Conservation (phyloP, 2,888 invertebrate species). For the Platycnemis pennipes region DNA sequence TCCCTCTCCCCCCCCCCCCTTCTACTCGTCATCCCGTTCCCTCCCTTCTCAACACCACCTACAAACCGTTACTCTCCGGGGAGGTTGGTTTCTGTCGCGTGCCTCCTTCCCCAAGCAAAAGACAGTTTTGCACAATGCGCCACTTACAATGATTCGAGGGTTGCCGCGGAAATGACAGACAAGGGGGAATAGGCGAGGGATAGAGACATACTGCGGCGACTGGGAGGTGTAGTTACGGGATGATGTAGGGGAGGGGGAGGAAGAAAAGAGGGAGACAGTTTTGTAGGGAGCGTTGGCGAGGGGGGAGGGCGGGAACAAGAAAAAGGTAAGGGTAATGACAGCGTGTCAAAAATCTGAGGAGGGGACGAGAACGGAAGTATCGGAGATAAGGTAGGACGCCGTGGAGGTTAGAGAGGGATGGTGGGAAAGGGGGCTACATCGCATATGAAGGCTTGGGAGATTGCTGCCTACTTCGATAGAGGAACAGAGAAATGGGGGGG, state of each 20-base stretch:
- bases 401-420: background rate
- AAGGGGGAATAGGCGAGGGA: background rate
- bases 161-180: background rate
- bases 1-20: background rate
- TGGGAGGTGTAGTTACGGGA: background rate
- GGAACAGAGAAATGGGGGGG: background rate
- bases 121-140: background rate
- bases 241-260: background rate
- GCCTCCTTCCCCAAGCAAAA: background rate
- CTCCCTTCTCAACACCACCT: background rate
- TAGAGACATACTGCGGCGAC: background rate
- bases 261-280: background rate
- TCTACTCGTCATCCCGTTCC: background rate
- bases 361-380: background rate
- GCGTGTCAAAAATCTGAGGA: slow-evolving; percentile 53
- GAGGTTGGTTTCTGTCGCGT: background rate
- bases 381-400: slow-evolving; percentile 16
- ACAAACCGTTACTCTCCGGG: too few species aligned
- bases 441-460: background rate
- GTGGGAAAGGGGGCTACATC: too few species aligned
- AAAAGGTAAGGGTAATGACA: slow-evolving; percentile 50
- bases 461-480: background rate
- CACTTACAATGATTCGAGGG: background rate
- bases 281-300: background rate
- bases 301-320: background rate